Conservation (phyloP, 2,797 vertebrate genomes). For the Melanogrammus aeglefinus region DNA sequence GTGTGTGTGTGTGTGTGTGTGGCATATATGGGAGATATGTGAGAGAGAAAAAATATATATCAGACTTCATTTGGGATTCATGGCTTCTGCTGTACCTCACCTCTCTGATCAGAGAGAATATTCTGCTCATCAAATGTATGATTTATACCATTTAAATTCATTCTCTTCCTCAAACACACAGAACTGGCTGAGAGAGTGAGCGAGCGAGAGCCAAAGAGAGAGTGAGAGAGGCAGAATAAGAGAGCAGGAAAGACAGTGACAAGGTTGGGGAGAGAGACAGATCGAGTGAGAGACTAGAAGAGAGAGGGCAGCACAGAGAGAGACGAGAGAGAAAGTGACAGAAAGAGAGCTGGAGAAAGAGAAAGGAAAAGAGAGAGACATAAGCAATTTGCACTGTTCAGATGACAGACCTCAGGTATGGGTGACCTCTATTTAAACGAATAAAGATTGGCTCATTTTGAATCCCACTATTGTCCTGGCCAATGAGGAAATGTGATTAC, state of each 20-base stretch:
- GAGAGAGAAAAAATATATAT: conserved; percentile 52
- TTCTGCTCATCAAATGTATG: conserved; percentile 77
- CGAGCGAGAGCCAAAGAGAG: conserved; percentile 48
- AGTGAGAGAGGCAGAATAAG: conserved; percentile 23
- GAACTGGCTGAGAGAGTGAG: conserved; percentile 34
- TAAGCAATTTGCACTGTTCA: conserved; percentile 58
- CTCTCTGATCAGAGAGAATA: conserved; percentile 74
- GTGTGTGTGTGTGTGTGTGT: not conserved
- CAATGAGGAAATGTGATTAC: conserved; percentile 69
- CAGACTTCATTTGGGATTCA: conserved; percentile 72
- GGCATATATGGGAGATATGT: not conserved
- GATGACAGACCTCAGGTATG: conserved; percentile 60
- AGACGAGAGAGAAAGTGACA: conserved; percentile 27
- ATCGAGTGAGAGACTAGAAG: conserved; percentile 31
- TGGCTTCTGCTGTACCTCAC: conserved; percentile 68
- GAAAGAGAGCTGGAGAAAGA: conserved; percentile 19
- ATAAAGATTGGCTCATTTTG: conserved; percentile 71
- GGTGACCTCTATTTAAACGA: conserved; percentile 74
- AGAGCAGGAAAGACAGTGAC: not conserved
- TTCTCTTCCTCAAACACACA: conserved; percentile 61
- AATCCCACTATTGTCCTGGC: conserved; percentile 58
- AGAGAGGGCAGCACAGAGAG: conserved; percentile 37
- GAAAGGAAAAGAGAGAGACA: conserved; percentile 46
- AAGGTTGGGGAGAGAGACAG: conserved; percentile 8
- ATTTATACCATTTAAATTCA: conserved; percentile 79